Conservation (phyloP, 2,888 invertebrate genomes). For the Andrena camellia region DNA sequence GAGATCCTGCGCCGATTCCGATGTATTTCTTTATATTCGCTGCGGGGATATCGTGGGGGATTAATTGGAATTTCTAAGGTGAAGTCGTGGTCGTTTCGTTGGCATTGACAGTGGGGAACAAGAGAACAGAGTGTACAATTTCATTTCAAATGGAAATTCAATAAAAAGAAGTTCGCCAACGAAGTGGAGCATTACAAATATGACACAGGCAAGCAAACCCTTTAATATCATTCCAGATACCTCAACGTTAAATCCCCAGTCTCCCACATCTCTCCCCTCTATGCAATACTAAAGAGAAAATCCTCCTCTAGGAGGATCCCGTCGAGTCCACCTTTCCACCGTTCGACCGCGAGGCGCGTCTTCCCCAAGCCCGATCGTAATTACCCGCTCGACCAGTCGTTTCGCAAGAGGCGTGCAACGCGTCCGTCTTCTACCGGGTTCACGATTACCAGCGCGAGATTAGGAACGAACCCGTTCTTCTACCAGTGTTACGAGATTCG, state of each 20-base stretch:
- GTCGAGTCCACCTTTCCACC: background rate
- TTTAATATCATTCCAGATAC: no score
- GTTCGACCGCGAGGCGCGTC: slow-evolving; percentile 8
- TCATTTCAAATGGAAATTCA: no score
- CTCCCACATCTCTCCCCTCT: no score
- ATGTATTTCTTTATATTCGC: slow-evolving; percentile 31
- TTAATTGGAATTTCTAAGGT: slow-evolving; percentile 34
- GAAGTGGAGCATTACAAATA: no score
- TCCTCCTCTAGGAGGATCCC: background rate
- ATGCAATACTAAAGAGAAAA: no score
- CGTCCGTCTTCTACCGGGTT: slow-evolving; percentile 34
- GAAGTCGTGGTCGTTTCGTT: no score
- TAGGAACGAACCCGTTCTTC: slow-evolving; percentile 39
- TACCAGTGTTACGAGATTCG: slow-evolving; percentile 46
- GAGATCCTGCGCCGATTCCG: slow-evolving; percentile 29
- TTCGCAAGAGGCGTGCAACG: slow-evolving; percentile 34
- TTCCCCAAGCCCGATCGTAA: slow-evolving; percentile 24
- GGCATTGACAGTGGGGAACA: no score
- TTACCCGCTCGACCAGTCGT: slow-evolving; percentile 36
- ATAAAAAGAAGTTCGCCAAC: no score
- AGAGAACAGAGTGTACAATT: no score
- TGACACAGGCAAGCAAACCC: no score
- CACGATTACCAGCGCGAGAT: slow-evolving; percentile 55
- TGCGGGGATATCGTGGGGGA: slow-evolving; percentile 17
- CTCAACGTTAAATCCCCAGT: no score